Conservation (phyloP, 2,888 invertebrate genomes). For the Scaptomyza cyrtandrae region DNA sequence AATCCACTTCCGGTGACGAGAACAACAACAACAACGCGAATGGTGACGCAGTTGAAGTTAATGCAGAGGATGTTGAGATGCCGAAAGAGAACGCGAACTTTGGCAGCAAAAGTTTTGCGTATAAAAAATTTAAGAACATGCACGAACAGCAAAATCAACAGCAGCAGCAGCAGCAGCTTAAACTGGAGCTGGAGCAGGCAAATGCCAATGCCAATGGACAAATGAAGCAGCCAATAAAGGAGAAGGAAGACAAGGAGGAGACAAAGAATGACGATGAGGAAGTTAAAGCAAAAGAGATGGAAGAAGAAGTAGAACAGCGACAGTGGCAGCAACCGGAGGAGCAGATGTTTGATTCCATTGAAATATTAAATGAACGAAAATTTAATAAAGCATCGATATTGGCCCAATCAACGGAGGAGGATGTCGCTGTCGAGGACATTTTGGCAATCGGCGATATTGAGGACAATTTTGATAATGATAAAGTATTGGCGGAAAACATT, state of each 20-base stretch:
- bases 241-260: too few species aligned
- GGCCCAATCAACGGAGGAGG: constrained; percentile 43
- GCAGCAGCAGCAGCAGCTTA: constrained; percentile 37
- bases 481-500: constrained; percentile 59
- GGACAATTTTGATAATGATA: constrained; percentile 69
- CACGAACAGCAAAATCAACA: constrained; percentile 62
- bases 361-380: constrained; percentile 79
- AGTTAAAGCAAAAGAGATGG: constrained; percentile 13
- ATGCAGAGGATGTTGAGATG: constrained; percentile 22
- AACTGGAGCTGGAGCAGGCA: constrained; percentile 30
- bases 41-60: constrained; percentile 24
- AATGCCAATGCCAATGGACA: constrained; percentile 36
- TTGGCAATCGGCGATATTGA: constrained; percentile 75
- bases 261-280: neutral
- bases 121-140: constrained; percentile 71
- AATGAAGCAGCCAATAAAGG: constrained; percentile 4
- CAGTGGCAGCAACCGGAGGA: constrained; percentile 38
- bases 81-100: constrained; percentile 44
- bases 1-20: constrained; percentile 49
- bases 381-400: constrained; percentile 70
- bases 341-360: constrained; percentile 73
- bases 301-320: constrained; percentile 19
- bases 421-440: constrained; percentile 40
- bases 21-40: constrained; percentile 12
- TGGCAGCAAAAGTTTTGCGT: constrained; percentile 65